Percentiles rank a stretch among this genome's conserved stretches.
These are phyloP conservation scores for Epinotia ramella DNA, from an alignment of 2,888 invertebrate species.

Conservation along the genomic window DNA sequence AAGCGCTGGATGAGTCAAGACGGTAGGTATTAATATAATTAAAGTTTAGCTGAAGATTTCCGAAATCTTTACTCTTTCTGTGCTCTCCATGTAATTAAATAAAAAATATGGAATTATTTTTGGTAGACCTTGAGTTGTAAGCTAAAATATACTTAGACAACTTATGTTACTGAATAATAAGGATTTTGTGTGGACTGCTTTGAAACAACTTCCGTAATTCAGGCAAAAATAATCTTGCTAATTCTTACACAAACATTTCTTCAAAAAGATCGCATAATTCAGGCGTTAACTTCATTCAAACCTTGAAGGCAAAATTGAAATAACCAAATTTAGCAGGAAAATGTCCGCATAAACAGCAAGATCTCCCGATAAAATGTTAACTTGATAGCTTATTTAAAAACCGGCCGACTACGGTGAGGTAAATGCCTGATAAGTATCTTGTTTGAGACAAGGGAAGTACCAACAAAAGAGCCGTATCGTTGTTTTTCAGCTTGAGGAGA, in stretches of 20 bases:
- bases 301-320: constrained; percentile 16
- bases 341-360: constrained; percentile 33
- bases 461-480: constrained; percentile 74
- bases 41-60: too few relatives aligned
- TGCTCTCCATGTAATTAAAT: too few relatives aligned
- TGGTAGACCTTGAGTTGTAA: too few relatives aligned
- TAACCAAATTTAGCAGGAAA: constrained; percentile 32
- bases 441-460: constrained; percentile 76
- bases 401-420: constrained; percentile 72
- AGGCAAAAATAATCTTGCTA: not conserved
- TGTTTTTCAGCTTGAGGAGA: constrained; percentile 74
- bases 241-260: not conserved
- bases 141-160: not conserved
- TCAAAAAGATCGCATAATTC: constrained; percentile 16
- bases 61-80: too few relatives aligned
- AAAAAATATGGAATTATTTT: too few relatives aligned
- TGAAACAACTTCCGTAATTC: not conserved
- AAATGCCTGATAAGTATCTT: constrained; percentile 79
- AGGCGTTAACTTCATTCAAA: constrained; percentile 8
- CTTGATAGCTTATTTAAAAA: constrained; percentile 67
- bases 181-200: not conserved
- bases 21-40: too few relatives aligned
- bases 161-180: not conserved
- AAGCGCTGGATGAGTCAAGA: too few relatives aligned
- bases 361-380: constrained; percentile 51